phyloP scores from a whole-genome alignment of 2,113 vertebrate genomes.

The Rynchops niger region DNA sequence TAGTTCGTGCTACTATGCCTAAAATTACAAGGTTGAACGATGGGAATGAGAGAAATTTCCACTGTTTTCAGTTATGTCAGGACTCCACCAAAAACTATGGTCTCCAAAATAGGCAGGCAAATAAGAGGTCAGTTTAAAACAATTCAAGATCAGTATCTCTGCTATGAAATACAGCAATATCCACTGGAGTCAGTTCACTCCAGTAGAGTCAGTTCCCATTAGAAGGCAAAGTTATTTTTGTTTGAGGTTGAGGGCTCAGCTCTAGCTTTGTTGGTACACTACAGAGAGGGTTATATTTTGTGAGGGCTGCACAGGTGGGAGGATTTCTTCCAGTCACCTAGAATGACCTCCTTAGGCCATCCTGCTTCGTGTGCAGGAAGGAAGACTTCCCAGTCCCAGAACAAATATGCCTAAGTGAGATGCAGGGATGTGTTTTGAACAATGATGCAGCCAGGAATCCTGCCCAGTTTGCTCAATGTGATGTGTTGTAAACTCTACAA shows the following conservation, averaged over 20 bases:
- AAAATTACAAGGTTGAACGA: not conserved
- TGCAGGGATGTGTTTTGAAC: not conserved
- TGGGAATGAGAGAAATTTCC: not conserved
- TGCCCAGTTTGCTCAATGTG: not conserved
- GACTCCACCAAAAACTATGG: not conserved
- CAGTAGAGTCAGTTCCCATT: not conserved
- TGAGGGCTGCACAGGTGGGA: not conserved
- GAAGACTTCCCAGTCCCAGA: not conserved
- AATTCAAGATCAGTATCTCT: not conserved
- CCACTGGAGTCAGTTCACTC: not conserved
- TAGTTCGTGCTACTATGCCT: not conserved
- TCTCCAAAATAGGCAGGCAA: not conserved
- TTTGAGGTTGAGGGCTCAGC: not conserved
- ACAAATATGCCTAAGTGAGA: not conserved
- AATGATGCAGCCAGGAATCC: not conserved
- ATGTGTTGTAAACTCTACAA: not conserved
- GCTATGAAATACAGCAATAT: not conserved
- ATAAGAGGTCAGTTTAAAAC: not conserved
- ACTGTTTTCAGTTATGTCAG: not conserved
- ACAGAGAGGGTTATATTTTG: not conserved
- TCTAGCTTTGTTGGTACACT: not conserved
- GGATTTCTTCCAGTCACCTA: not conserved
- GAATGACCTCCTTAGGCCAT: not conserved
- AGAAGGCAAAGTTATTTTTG: not conserved
- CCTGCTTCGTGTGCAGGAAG: not conserved